Percentiles rank a stretch among this genome's conserved stretches.
phyloP scores from a whole-genome alignment of 2,113 vertebrate species.

The Nyctereutes procyonoides region DNA sequence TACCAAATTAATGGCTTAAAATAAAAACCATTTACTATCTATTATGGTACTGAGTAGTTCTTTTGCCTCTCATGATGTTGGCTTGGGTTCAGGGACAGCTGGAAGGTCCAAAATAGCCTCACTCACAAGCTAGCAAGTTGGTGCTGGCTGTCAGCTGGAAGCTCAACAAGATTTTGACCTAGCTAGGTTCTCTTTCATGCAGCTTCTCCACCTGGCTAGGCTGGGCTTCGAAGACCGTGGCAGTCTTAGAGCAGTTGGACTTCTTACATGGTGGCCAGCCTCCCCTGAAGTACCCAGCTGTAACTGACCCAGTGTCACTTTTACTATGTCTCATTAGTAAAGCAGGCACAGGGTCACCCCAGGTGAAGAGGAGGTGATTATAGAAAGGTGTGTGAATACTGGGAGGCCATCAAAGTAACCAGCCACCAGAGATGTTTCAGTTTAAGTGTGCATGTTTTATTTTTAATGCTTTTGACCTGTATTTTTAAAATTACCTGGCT shows the following conservation, averaged over 20 bases:
- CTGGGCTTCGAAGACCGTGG: background rate
- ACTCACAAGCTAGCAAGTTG: background rate
- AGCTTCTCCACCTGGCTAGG: background rate
- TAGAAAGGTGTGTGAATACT: background rate
- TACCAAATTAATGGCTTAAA: background rate
- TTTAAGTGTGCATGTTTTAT: background rate
- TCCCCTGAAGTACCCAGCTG: background rate
- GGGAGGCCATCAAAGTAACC: background rate
- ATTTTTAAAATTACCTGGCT: background rate
- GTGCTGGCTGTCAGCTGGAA: background rate
- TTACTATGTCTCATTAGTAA: background rate
- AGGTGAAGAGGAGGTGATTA: background rate
- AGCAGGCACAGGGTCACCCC: background rate
- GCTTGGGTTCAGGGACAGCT: background rate
- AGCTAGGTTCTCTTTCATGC: background rate
- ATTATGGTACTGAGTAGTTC: background rate
- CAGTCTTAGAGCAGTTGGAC: background rate
- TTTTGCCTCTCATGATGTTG: background rate
- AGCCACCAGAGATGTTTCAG: background rate
- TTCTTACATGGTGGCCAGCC: background rate
- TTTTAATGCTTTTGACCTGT: background rate
- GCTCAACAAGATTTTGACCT: background rate
- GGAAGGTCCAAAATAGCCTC: slow-evolving; percentile 2
- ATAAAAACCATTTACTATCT: background rate
- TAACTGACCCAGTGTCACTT: background rate